Conservation (phyloP, 2,888 invertebrate genomes). For the Aphrophora alni region DNA sequence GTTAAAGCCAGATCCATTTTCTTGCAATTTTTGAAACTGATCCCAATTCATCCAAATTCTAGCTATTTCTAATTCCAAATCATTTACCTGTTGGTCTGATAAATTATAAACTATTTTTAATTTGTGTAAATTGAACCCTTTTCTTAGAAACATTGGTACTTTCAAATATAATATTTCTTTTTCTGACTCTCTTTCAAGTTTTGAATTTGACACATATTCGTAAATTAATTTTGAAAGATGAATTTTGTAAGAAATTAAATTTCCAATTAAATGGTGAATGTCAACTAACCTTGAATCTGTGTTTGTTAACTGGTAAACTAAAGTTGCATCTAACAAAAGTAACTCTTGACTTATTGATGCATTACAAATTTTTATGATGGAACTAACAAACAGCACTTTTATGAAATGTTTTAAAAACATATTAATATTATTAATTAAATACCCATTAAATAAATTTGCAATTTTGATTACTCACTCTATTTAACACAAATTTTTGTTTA, state of each 20-base stretch:
- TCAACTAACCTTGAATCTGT: neutral
- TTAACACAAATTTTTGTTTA: neutral
- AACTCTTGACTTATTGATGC: neutral
- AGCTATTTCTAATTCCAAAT: neutral
- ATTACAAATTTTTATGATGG: neutral
- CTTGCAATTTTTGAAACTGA: neutral
- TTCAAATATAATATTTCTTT: neutral
- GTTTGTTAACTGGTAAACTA: neutral
- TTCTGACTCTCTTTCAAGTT: neutral
- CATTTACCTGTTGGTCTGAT: neutral
- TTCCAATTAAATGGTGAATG: neutral
- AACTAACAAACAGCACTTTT: neutral
- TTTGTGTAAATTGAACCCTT: neutral
- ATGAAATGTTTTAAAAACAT: neutral
- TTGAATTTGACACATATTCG: neutral
- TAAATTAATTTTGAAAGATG: neutral
- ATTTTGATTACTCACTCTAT: neutral
- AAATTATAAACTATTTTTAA: neutral
- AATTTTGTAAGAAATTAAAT: neutral
- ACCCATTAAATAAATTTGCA: neutral
- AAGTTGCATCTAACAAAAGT: neutral
- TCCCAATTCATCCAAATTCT: slow-evolving; percentile 6
- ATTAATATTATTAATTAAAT: neutral
- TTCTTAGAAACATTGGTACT: neutral
- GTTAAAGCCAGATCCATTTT: neutral